These are phyloP conservation scores for Bolinopsis microptera DNA, from an alignment of 37 sponge, comb jelly and placozoan genomes.

Conservation along the genomic window DNA sequence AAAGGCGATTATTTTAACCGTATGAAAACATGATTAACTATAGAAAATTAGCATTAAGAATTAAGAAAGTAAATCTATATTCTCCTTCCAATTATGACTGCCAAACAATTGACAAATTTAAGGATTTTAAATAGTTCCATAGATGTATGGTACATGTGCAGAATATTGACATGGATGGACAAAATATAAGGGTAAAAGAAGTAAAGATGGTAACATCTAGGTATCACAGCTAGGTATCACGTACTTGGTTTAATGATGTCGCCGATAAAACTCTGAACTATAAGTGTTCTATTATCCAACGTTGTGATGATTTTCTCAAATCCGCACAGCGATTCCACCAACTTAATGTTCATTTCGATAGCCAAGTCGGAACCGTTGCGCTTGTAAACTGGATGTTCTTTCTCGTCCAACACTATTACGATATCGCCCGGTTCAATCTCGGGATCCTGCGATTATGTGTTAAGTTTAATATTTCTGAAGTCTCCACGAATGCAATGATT, in stretches of 20 bases:
- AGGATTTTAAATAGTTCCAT: too few relatives aligned
- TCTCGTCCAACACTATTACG: constrained; percentile 88
- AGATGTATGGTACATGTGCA: too few relatives aligned
- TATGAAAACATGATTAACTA: too few relatives aligned
- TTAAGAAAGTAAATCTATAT: too few relatives aligned
- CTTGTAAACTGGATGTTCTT: constrained; percentile 76
- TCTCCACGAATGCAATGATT: background rate
- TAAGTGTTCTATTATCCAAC: constrained; percentile 82
- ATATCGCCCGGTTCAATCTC: constrained; percentile 92
- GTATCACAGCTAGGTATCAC: too few relatives aligned
- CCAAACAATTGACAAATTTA: too few relatives aligned
- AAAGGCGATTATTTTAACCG: too few relatives aligned
- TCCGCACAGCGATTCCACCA: constrained; percentile 94
- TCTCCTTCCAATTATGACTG: too few relatives aligned
- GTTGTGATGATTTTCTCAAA: constrained; percentile 76
- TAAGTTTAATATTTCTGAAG: background rate
- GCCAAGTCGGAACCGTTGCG: constrained; percentile 83
- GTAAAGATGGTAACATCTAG: too few relatives aligned
- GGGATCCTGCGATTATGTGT: constrained; percentile 73
- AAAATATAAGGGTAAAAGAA: too few relatives aligned
- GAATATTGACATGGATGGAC: too few relatives aligned
- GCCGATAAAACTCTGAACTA: constrained; percentile 81
- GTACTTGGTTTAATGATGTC: constrained; percentile 88
- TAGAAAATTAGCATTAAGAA: too few relatives aligned
- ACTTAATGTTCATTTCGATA: constrained; percentile 82